A percentile compares a stretch with the other conserved stretches of the same genome.
These are phyloP conservation scores for Sylvilagus floridanus DNA, from an alignment of 2,797 vertebrate genomes.

Conservation along the genomic window DNA sequence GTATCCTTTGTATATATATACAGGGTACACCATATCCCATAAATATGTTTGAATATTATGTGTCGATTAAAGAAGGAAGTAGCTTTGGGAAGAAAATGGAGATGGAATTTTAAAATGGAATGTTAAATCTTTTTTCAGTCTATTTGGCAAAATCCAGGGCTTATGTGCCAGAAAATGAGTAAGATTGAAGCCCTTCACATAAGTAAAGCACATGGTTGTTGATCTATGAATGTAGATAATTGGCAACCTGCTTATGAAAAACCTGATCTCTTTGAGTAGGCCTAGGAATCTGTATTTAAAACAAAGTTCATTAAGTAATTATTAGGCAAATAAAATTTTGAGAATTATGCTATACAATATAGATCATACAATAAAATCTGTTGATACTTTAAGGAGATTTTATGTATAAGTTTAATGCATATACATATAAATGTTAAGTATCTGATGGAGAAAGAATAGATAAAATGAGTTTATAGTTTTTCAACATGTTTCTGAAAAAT, in stretches of 20 bases:
- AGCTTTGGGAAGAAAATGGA: not conserved
- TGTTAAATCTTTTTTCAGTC: not conserved
- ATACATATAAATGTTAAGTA: not conserved
- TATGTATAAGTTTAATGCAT: not conserved
- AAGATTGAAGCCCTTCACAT: not conserved
- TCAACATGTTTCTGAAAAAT: constrained; percentile 24
- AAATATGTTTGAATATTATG: no score
- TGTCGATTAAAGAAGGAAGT: not conserved
- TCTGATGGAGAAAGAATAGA: constrained; percentile 9
- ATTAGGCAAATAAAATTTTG: not conserved
- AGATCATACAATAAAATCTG: not conserved
- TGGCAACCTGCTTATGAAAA: constrained; percentile 3
- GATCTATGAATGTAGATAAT: not conserved
- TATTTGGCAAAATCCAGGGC: not conserved
- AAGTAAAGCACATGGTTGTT: not conserved
- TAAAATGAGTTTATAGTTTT: constrained; percentile 18
- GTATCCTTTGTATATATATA: no score
- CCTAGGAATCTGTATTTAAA: constrained; percentile 24
- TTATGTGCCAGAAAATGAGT: not conserved
- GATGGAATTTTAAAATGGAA: constrained; percentile 35
- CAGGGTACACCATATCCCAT: no score
- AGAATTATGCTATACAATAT: not conserved
- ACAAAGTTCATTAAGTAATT: not conserved
- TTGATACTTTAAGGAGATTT: constrained; percentile 44
- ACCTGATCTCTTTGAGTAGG: not conserved